These are phyloP conservation scores for Ramphastos sulfuratus DNA, from an alignment of 2,113 vertebrate species.

Conservation along the genomic window DNA sequence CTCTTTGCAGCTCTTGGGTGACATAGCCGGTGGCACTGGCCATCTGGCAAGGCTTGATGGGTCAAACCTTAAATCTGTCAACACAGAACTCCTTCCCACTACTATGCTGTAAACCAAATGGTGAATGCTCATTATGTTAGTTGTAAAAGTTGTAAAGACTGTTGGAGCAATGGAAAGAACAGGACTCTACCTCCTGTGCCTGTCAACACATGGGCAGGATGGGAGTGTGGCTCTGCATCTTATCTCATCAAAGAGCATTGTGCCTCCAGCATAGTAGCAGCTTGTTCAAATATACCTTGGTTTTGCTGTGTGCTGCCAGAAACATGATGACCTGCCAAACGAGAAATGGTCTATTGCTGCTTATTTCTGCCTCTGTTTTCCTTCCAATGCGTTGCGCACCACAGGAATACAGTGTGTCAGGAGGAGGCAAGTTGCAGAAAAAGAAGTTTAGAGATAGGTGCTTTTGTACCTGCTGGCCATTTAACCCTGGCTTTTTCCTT, in stretches of 20 bases:
- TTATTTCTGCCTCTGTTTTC: neutral
- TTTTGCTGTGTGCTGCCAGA: neutral
- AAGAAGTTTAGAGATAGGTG: neutral
- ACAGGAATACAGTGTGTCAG: neutral
- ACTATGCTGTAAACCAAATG: neutral
- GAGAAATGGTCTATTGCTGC: neutral
- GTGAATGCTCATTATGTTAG: neutral
- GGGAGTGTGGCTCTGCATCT: neutral
- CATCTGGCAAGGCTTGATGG: neutral
- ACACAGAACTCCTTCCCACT: neutral
- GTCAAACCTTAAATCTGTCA: neutral
- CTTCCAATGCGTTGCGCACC: neutral
- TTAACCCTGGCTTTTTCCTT: neutral
- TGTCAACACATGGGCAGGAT: rapidly evolving
- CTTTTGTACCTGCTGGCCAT: neutral
- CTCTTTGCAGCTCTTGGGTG: neutral
- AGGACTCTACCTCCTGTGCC: neutral
- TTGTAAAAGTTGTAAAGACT: neutral
- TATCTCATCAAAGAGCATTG: neutral
- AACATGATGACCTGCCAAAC: neutral
- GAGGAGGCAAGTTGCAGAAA: neutral
- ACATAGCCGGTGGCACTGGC: too few relatives aligned
- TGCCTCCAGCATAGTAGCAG: neutral
- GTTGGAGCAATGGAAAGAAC: neutral
- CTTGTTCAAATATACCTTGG: neutral